These are phyloP conservation scores for Eurois occulta DNA, from an alignment of 2,888 invertebrate species.

Conservation along the genomic window DNA sequence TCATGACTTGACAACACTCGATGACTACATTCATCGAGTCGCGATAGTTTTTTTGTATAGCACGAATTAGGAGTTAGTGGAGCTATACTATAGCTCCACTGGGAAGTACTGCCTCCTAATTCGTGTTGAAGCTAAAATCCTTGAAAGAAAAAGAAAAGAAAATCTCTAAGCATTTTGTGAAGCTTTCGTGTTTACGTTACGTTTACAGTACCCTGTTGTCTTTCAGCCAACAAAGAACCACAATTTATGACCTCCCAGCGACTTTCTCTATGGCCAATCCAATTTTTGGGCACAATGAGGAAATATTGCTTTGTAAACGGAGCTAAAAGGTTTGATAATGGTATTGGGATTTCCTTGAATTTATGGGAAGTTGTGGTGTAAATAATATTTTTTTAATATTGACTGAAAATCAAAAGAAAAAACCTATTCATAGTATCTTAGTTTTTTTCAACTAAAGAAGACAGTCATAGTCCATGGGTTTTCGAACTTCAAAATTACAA, in stretches of 20 bases:
- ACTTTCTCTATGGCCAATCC: conserved; percentile 54
- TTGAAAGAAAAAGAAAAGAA: conserved; percentile 30
- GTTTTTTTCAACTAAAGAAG: background rate
- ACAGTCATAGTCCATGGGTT: background rate
- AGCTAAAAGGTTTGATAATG: conserved; percentile 45
- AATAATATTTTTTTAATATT: background rate
- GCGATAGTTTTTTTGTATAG: background rate
- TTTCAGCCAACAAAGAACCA: conserved; percentile 56
- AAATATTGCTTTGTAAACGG: conserved; percentile 54
- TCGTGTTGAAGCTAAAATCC: conserved; percentile 15
- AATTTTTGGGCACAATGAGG: conserved; percentile 58
- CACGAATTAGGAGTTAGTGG: background rate
- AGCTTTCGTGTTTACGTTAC: conserved; percentile 46
- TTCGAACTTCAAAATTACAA: background rate
- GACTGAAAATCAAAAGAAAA: background rate
- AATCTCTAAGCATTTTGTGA: conserved; percentile 26
- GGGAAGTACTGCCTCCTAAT: conserved; percentile 5
- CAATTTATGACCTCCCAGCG: conserved; percentile 57
- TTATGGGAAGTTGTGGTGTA: conserved; percentile 15
- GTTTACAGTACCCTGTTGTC: conserved; percentile 47
- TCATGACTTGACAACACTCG: background rate
- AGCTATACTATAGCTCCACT: background rate
- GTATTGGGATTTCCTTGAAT: conserved; percentile 42
- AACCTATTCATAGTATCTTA: background rate
- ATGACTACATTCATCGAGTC: background rate